Evolutionary conservation across 1,140 invertebrate genomes (phyloP), one percentile per base, ranked within the genome.

Genomic region (Orchestia grillus): DNA sequence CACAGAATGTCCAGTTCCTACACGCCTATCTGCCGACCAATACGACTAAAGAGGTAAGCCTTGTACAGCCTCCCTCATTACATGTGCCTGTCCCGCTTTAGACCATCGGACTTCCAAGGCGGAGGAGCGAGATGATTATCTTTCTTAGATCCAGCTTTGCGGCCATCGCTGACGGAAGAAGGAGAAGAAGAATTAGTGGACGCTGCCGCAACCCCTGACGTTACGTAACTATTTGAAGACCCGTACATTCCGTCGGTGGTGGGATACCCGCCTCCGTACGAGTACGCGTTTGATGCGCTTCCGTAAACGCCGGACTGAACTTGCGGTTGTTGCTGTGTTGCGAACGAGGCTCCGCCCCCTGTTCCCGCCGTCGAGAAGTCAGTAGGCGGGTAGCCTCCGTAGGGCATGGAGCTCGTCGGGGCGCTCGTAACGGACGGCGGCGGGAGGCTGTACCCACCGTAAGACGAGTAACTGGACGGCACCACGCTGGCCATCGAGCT

Each of bases 41-140:
- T 77, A 77, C 62, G 28, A 77, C 62, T 36, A 19, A 36, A 3
- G 36, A 19, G 62, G 28, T 77, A 77, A n/a, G n/a, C n/a, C n/a
- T n/a, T n/a, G n/a, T 36, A 77, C 62, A 23, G 19, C 28, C 62
- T 36, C 62, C 62, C 62, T 77, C 16, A 47, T 94, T 94, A 94
- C 92, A 94, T 47, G 92, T 45, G 92, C 44, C 92, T 94, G 44
- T 94, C 92, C 3, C 92, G 43, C 92, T 94, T 94, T 16, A 94
- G 45, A 44, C 23, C 44, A n/a, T 94, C 92, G 23, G 41, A n/a
- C 40, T 94, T 94, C 92, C 92, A 94, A 19, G 92, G 92, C 8
- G 92, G 92, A 94, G 92, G 92, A n/a, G 92, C 92, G 44, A 94
- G 92, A 40, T 94, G 92, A 47, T 94, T 94, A 45, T 94, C 92